Percentiles rank a stretch among this genome's conserved stretches.
Conservation (phyloP, 2,888 invertebrate species). For the Chironomus tentans region DNA sequence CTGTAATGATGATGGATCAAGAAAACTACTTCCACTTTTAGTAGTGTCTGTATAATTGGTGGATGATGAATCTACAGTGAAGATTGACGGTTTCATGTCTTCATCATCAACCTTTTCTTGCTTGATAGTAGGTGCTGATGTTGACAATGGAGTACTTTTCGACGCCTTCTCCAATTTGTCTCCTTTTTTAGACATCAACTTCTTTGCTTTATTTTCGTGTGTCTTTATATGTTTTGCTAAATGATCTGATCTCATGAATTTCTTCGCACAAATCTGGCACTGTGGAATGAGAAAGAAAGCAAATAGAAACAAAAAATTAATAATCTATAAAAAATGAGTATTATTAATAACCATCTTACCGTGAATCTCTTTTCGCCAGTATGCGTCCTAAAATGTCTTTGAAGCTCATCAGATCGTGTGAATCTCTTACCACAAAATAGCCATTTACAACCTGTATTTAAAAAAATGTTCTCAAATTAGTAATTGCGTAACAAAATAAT, state of each 20-base stretch:
- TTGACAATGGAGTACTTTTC: not conserved
- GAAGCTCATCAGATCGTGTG: slow-evolving; percentile 84
- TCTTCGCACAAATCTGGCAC: slow-evolving; percentile 77
- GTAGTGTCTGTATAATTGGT: not conserved
- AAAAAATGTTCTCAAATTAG: too few species aligned
- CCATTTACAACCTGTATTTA: slow-evolving; percentile 60
- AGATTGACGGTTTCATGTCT: not conserved
- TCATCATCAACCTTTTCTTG: slow-evolving; percentile 26
- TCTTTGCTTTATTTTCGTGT: slow-evolving; percentile 57
- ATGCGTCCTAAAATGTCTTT: slow-evolving; percentile 80
- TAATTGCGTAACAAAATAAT: too few species aligned
- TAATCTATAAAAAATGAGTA: too few species aligned
- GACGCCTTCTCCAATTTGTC: slow-evolving; percentile 38
- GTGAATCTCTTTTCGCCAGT: slow-evolving; percentile 40
- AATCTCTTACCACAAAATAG: slow-evolving; percentile 83
- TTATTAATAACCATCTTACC: too few species aligned
- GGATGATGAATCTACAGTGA: not conserved
- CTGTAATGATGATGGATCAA: not conserved
- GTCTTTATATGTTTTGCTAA: slow-evolving; percentile 89
- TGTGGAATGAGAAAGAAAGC: too few species aligned
- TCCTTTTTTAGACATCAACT: slow-evolving; percentile 39
- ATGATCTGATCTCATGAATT: slow-evolving; percentile 89
- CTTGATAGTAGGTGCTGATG: slow-evolving; percentile 13
- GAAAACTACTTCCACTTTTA: not conserved
- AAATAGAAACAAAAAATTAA: too few species aligned